A percentile compares a stretch with the other conserved stretches of the same genome.
Evolutionary conservation across 1,140 invertebrate species (phyloP).

Genomic region (Drosophila santomea): DNA sequence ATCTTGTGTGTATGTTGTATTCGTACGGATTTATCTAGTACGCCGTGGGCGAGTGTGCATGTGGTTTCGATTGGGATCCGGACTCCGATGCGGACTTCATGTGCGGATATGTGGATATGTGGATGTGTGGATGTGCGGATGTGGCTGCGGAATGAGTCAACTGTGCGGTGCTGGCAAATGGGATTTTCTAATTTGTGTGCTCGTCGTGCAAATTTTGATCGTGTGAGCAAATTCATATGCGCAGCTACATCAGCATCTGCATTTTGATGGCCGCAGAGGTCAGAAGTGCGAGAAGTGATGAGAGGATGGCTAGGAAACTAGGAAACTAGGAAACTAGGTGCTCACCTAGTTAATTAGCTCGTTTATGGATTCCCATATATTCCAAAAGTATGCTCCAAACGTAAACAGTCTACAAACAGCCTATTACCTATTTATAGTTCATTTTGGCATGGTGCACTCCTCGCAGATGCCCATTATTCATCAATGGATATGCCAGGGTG

Average conservation of each 20-base stretch:
- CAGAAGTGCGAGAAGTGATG: not conserved
- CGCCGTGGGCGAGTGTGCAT: constrained; percentile 39
- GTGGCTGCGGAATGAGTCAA: constrained; percentile 27
- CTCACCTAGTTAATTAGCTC: not conserved
- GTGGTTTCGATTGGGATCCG: constrained; percentile 12
- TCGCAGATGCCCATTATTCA: not conserved
- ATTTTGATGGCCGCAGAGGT: constrained; percentile 3
- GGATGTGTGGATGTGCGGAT: constrained; percentile 8
- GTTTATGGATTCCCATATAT: no score
- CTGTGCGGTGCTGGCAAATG: constrained; percentile 33
- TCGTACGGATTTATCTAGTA: constrained; percentile 9
- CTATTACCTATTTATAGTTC: no score
- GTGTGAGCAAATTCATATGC: not conserved
- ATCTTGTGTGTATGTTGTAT: not conserved
- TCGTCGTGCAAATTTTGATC: not conserved
- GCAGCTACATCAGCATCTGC: constrained; percentile 12
- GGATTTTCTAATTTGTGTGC: constrained; percentile 35
- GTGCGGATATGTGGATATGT: constrained; percentile 7
- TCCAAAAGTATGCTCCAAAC: no score
- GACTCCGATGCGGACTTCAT: constrained; percentile 3
- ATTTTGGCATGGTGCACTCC: not conserved
- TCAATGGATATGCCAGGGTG: no score
- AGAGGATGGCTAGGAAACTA: not conserved
- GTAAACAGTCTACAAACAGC: no score
- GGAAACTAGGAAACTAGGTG: not conserved